phyloP scores from a whole-genome alignment of 2,888 invertebrate species.

The Andrena dorsata region DNA sequence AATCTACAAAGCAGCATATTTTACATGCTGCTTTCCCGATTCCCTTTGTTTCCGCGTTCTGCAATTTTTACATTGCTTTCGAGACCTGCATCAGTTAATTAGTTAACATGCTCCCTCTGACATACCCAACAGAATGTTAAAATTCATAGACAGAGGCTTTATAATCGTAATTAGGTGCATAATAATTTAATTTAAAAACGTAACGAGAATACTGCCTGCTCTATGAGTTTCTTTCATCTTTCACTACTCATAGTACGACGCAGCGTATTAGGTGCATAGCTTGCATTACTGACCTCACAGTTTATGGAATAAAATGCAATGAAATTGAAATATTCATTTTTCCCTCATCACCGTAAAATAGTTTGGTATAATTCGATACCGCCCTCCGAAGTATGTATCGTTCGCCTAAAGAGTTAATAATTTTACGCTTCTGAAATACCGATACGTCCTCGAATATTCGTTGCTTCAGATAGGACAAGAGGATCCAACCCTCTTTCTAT shows the following conservation, averaged over 20 bases:
- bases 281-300: no score
- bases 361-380: neutral
- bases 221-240: no score
- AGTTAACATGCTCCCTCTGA: neutral
- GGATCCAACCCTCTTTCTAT: neutral
- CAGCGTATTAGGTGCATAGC: no score
- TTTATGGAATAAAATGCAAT: neutral
- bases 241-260: no score
- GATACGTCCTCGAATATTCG: constrained; percentile 3
- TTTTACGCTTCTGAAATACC: neutral
- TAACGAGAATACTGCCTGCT: neutral
- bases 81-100: neutral
- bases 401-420: neutral
- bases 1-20: no score
- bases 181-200: neutral
- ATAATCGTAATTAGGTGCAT: no score
- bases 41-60: neutral
- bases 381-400: neutral
- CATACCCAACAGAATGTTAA: neutral
- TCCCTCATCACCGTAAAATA: neutral
- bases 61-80: neutral
- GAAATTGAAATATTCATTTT: neutral
- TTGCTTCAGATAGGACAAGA: neutral
- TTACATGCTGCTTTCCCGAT: no score
- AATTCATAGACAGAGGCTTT: neutral